A percentile compares a stretch with the other conserved stretches of the same genome.
Conservation (phyloP, 1,140 invertebrate genomes). For the Magallana gigas region DNA sequence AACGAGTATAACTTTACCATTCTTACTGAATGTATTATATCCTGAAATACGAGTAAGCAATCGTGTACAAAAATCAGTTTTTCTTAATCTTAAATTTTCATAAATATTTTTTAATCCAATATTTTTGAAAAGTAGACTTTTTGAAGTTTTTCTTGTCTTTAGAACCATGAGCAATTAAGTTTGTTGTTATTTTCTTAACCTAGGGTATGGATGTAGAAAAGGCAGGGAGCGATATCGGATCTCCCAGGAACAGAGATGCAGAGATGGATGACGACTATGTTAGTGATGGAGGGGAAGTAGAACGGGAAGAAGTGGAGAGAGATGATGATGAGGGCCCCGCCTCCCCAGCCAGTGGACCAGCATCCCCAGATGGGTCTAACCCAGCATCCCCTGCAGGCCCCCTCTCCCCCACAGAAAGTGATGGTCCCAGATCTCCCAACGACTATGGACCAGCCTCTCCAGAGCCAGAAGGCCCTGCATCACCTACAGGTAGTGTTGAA, state of each 20-base stretch:
- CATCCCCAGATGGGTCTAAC: constrained; percentile 42
- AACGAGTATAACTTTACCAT: too few relatives aligned
- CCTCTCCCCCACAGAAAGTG: constrained; percentile 54
- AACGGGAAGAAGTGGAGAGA: constrained; percentile 65
- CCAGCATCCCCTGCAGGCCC: constrained; percentile 41
- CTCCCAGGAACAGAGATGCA: constrained; percentile 40
- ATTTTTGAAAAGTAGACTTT: too few relatives aligned
- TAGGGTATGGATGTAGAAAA: constrained; percentile 51
- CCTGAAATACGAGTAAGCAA: background rate
- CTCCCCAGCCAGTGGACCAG: constrained; percentile 44
- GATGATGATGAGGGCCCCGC: constrained; percentile 58
- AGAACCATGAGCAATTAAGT: too few relatives aligned
- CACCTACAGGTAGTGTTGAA: constrained; percentile 36
- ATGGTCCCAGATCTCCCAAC: constrained; percentile 33
- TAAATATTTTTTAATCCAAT: background rate
- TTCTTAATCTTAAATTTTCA: constrained; percentile 15
- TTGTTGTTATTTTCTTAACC: too few relatives aligned
- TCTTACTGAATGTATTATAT: background rate
- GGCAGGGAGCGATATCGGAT: constrained; percentile 48
- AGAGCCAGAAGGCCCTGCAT: constrained; percentile 43
- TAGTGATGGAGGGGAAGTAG: constrained; percentile 69
- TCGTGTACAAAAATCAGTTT: background rate
- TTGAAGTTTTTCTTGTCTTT: too few relatives aligned
- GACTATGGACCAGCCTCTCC: constrained; percentile 24
- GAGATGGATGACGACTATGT: constrained; percentile 65